Base-by-base conservation (phyloP, 1,140 invertebrate genomes). In the Drosophila varians region DNA sequence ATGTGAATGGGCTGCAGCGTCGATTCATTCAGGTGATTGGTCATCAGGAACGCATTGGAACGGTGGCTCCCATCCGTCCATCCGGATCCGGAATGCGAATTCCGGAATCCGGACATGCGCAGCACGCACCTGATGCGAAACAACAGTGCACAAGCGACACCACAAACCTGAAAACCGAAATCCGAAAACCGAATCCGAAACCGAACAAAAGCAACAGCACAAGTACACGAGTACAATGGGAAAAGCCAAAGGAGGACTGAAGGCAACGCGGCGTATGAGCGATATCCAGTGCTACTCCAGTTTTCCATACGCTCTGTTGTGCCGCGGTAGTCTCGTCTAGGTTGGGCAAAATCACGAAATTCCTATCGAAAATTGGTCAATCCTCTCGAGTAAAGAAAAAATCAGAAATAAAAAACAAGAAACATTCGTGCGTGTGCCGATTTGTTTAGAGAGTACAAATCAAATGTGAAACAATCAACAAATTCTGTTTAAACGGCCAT, bases 261-360 rank as follows among this genome's bases (percentile, higher is more conserved):
- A 76, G 73, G 51, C 82, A 87, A 87, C 56, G 83, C 80, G 76
- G 76, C 80, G 80, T 86, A 86, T 86, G 68, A 56, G 80, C 69
- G 76, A 84, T 57, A 84, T 84, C 65, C 79, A 84, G 82, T 86
- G 40, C 73, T 68, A 86, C 80, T 86, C 82, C 82, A 86, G 80
- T 77, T 87, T 80, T 74, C 68, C 76, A 65, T 48, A 74, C 77
- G 82, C 58, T 58, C 74, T 80, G 80, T 86, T 80, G 79, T 84
- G 61, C 62, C 65, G 52, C 34, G 55, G 62, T 42, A 52, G 62
- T 47, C 57, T 46, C 45, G 21, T 21, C 21, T 21, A 21, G 21
- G 9, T 31, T 11, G 46, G 48, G 47, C 36, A 47, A 9, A 64
- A 14, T 34, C 45, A 21, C 9, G 14, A 25, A 61, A 34, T 45